Evolutionary conservation across 2,797 vertebrate species (phyloP).

Genomic region (Vireo griseus): DNA sequence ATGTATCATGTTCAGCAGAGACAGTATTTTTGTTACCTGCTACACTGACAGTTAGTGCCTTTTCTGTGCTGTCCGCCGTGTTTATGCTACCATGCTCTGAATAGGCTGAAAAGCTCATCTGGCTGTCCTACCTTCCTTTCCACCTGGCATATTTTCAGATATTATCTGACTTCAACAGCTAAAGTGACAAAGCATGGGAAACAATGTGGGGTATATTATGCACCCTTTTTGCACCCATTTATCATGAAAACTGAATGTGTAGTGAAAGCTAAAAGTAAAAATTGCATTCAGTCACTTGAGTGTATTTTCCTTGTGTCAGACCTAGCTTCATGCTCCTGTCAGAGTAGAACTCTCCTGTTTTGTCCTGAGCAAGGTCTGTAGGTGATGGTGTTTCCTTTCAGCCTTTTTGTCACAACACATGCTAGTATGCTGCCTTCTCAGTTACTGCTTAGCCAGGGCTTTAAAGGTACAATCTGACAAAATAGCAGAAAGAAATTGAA

Average conservation of each 20-base stretch:
- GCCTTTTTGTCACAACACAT: neutral
- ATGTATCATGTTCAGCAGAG: neutral
- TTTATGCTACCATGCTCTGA: neutral
- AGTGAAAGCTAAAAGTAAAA: neutral
- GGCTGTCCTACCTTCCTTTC: neutral
- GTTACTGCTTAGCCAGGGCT: neutral
- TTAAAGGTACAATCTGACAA: neutral
- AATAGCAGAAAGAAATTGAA: neutral
- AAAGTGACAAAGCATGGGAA: neutral
- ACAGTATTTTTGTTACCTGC: neutral
- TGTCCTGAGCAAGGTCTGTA: rapidly evolving
- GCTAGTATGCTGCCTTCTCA: neutral
- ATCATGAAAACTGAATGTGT: neutral
- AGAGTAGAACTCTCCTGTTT: neutral
- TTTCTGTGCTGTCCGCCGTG: neutral
- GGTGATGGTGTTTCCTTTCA: neutral
- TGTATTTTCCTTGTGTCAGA: neutral
- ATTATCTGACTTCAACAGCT: neutral
- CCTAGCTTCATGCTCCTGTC: neutral
- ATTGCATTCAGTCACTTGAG: neutral
- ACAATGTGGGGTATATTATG: neutral
- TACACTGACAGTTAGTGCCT: neutral
- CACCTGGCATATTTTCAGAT: neutral
- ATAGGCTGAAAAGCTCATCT: neutral
- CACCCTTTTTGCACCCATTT: neutral